phyloP scores from a whole-genome alignment of 2,113 vertebrate species.

The Menura novaehollandiae region DNA sequence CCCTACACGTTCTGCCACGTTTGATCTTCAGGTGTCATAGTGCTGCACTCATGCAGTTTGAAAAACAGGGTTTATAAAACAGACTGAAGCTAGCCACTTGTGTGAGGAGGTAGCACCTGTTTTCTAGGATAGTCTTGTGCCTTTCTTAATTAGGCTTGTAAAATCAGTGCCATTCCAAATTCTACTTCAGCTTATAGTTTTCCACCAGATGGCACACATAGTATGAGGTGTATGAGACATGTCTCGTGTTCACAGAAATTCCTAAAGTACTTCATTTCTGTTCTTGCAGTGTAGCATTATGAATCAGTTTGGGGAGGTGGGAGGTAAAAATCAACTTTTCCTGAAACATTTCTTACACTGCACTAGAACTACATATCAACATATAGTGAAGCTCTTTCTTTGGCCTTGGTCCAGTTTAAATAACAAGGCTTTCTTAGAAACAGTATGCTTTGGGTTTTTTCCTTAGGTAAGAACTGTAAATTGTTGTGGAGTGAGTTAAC shows the following conservation, averaged over 20 bases:
- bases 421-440: background rate
- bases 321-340: background rate
- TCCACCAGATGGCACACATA: conserved; percentile 57
- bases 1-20: fast-evolving
- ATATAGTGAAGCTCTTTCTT: background rate
- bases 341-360: background rate
- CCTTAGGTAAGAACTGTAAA: background rate
- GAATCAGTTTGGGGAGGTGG: background rate
- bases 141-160: background rate
- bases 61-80: background rate
- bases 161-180: background rate
- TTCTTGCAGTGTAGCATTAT: background rate
- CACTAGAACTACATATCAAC: background rate
- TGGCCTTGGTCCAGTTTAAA: background rate
- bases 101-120: background rate
- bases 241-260: background rate
- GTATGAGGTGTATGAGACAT: background rate
- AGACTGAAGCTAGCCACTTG: background rate
- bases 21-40: background rate
- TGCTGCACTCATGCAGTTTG: background rate
- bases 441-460: background rate
- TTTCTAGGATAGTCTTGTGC: background rate
- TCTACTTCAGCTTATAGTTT: background rate
- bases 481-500: background rate
- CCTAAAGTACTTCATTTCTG: background rate